Base-by-base conservation (phyloP, 2,888 invertebrate species). In the Acheta domesticus region DNA sequence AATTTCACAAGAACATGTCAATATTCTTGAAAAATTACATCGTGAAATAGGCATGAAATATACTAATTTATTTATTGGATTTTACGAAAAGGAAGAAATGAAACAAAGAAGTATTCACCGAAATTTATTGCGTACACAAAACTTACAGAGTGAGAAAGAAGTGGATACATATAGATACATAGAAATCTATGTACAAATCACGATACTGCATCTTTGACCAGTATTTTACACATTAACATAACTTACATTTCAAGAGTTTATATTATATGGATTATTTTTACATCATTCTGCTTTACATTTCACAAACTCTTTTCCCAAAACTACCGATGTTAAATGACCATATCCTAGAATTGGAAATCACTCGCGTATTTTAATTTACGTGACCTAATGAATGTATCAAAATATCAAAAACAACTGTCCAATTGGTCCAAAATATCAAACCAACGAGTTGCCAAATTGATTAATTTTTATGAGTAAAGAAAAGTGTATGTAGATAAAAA, bases 101-200 rank as follows among this genome's bases (percentile, higher is more conserved):
- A 36, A 36, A 36, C 36, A 36, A 36, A 36, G 8, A 36, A 36
- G 36, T 62, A 62, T 62, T 62, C 62, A 62, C 62, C 62, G n/a
- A 62, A 62, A 19, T 62, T 62, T 62, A 62, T 62, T 62, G 62
- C n/a, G 62, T 62, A 62, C 62, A 62, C 62, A 62, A 62, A 62
- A 62, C n/a, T 14, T 62, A 36, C 36, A 36, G 36, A 36, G 36
- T 11, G 14, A 62, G 16, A 62, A 62, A 62, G 14, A 62, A 19
- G 62, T 62, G 62, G 62, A 62, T 14, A 36, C 36, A 36, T 36
- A 36, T 14, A 62, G 62, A 62, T n/a, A 62, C 62, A 19, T 62
- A 62, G 62, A n/a, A 14, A 62, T 62, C 62, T 62, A 62, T 19
- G n/a, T 62, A 62, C 62, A 62, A n/a, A 62, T 62, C 62, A 62